Percentiles rank a stretch among this genome's conserved stretches.
Evolutionary conservation across 2,797 vertebrate species (phyloP).

Genomic region (Hylomyscus alleni): DNA sequence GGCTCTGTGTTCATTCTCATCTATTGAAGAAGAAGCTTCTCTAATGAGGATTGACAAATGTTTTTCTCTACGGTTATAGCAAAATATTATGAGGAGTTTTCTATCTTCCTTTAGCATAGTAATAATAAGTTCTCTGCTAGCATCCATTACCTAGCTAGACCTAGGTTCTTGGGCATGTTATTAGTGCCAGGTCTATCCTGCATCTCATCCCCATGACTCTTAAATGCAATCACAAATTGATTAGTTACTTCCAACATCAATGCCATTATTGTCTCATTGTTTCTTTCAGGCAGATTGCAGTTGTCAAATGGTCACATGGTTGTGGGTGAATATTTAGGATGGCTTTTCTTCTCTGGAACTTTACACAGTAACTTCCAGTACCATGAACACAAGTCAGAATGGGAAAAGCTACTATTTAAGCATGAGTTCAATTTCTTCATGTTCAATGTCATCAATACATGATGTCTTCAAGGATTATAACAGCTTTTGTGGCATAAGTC

Average conservation of each 20-base stretch:
- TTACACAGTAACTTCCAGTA: neutral
- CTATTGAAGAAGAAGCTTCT: neutral
- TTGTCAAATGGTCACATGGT: neutral
- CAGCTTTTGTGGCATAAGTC: neutral
- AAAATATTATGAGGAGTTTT: neutral
- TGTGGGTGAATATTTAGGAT: neutral
- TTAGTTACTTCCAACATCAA: neutral
- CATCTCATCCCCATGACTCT: neutral
- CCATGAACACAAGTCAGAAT: neutral
- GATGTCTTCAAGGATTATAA: neutral
- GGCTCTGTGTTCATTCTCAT: neutral
- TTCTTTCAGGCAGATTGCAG: neutral
- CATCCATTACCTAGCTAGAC: neutral
- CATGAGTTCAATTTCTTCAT: neutral
- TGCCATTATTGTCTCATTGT: neutral
- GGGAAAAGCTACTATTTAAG: neutral
- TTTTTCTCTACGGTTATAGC: neutral
- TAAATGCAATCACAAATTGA: neutral
- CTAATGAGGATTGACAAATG: too few relatives aligned
- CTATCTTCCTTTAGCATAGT: neutral
- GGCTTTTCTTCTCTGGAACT: neutral
- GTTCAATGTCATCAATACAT: neutral
- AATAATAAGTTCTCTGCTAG: neutral
- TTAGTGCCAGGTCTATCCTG: neutral
- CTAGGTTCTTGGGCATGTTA: neutral